Evolutionary conservation across 2,797 vertebrate genomes (phyloP), one percentile per base, ranked within the genome.

Genomic region (Pantherophis vulpinus): DNA sequence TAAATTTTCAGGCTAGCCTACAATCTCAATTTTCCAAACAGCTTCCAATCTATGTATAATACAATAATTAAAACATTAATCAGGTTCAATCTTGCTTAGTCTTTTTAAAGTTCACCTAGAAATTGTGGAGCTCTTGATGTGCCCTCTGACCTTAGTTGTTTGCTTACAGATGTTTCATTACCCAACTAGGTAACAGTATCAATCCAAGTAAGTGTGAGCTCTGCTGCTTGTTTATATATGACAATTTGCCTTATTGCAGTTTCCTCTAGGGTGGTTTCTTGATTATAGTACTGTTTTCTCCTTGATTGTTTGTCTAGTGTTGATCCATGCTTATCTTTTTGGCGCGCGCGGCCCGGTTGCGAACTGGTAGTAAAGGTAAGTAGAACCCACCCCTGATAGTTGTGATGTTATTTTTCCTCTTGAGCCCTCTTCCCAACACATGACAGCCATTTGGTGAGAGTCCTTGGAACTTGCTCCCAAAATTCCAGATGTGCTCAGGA

Each of bases 291-390:
- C 8, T 37, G 16, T 37, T 74, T 74, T 74, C 70, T 37, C 2
- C 70, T 2, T 37, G 70, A 37, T 37, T 74, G 66, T 18, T 32
- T 74, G 32, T 74, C 70, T 74, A 9, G 32, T 74, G 5, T 66
- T n/a, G 12, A 66, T 66, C 63, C 29, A n/a, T 66, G 32, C 70
- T 74, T 74, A 37, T 37, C 47, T 51, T 51, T 51, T 51, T 51
- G 47, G 47, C 1, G 47, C 6, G 6, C 47, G 7, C 0, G 47
- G 47, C 47, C 47, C 0, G 0, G 6, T 51, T 8, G 47, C 7
- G 47, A 51, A 51, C 47, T 6, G 6, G 47, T 51, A 51, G 47
- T 51, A 51, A 51, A 51, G 47, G 47, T 51, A 51, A 51, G 47
- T 51, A 51, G 47, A 51, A 51, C 47, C 47, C 47, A 51, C 47